Percentiles rank a stretch among this genome's conserved stretches.
phyloP scores from a whole-genome alignment of 2,113 vertebrate species.

The Canis aureus region DNA sequence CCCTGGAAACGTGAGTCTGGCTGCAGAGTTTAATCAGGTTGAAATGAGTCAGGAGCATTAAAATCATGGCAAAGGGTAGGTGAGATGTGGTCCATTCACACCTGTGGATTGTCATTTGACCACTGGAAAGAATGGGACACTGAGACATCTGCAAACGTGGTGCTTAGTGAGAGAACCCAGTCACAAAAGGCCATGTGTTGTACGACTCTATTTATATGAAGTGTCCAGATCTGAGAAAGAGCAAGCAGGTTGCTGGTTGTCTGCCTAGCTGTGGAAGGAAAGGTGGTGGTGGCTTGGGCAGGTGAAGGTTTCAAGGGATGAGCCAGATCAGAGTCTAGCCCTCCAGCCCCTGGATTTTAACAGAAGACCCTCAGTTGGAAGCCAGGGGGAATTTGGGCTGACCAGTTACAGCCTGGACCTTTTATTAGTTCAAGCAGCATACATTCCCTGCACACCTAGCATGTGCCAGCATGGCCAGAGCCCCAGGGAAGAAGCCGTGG shows the following conservation, averaged over 20 bases:
- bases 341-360: accelerated
- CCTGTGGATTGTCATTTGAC: accelerated
- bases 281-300: accelerated
- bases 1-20: accelerated
- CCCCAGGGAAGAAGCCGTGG: neutral
- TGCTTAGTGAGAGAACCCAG: neutral
- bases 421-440: neutral
- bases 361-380: neutral
- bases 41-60: neutral
- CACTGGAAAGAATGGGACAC: accelerated
- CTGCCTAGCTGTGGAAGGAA: accelerated
- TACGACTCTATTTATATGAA: accelerated
- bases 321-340: neutral
- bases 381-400: neutral
- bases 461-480: neutral
- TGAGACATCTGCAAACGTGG: accelerated
- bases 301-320: accelerated
- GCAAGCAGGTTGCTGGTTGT: neutral
- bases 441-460: neutral
- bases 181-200: accelerated
- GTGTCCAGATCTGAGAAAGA: neutral
- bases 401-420: accelerated
- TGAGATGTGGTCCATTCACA: accelerated
- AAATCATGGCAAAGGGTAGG: accelerated
- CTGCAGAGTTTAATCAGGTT: neutral